Conservation (phyloP, 1,140 invertebrate genomes). For the Drosophila sulfurigaster region DNA sequence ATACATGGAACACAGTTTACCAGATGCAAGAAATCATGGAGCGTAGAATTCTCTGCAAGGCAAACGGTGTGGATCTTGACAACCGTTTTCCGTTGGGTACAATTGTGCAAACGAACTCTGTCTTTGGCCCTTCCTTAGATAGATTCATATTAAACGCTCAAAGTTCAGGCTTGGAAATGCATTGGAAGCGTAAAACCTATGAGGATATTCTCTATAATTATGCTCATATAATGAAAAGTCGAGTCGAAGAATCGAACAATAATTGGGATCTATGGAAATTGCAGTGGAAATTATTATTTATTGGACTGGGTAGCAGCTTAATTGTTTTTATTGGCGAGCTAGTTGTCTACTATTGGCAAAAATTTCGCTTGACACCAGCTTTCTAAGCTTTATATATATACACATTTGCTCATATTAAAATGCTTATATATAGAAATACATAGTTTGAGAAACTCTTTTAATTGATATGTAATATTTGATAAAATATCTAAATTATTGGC, state of each 20-base stretch:
- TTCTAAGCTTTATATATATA: too few species aligned
- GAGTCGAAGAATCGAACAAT: not conserved
- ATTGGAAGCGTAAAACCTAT: not conserved
- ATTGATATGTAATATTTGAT: too few species aligned
- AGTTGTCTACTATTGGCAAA: too few species aligned
- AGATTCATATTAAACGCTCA: not conserved
- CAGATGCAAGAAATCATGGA: not conserved
- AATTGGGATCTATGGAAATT: not conserved
- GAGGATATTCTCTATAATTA: not conserved
- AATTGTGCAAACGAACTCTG: not conserved
- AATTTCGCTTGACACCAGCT: too few species aligned
- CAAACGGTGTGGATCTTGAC: not conserved
- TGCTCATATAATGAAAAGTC: not conserved
- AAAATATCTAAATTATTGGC: too few species aligned
- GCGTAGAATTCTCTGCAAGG: not conserved
- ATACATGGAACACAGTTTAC: not conserved
- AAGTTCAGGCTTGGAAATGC: not conserved
- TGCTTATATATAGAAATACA: too few species aligned
- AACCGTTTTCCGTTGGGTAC: not conserved
- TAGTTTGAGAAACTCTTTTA: too few species aligned
- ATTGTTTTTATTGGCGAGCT: too few species aligned
- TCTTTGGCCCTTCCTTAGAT: not conserved
- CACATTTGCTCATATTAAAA: too few species aligned
- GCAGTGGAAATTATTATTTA: not conserved
- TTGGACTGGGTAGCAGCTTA: not conserved